Base-by-base conservation (phyloP, 2,797 vertebrate species). In the Chaetophractus vellerosus region DNA sequence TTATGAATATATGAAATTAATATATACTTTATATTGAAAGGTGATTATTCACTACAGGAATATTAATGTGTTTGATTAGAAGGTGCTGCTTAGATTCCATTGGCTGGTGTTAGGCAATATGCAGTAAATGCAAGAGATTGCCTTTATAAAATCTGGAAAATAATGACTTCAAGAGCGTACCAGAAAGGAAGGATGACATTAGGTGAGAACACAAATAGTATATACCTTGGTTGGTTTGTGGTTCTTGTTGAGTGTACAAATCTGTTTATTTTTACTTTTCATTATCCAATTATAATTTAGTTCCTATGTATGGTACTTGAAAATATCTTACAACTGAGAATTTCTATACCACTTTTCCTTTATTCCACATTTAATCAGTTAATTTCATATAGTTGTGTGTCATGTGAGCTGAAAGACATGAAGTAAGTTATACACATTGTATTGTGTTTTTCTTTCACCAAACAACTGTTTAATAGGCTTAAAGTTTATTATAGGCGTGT, bases 181-280 rank as follows among this genome's bases (percentile, higher is more conserved):
- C 26, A 76, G 9, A 71, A 52, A 41, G 69, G 23, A 95, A 76
- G 11, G 12, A 33, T 55, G 48, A 48, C 28, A 5, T 61, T 50
- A 38, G 18, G 14, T 82, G 21, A 64, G 31, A 36, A 8, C 64
- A 23, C 23, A 59, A 41, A 8, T 31, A 26, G 4, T 75, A 2
- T n/a, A 21, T 31, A 52, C 33, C 33, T 59, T 64, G 4, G 8
- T 28, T 87, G 1, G 11, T 69, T n/a, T 88, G 18, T 6, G 6
- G 64, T 71, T 91, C n/a, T 72, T 59, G 41, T 36, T 55, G 16
- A 26, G 52, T 52, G 5, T 88, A 61, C 19, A 88, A 19, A 48
- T 69, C 10, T 95, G 5, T 66, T 74, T 75, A 19, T 79, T 83
- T 94, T 94, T 71, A 78, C 38, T 76, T 78, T 64, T 4, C 89